Base-by-base conservation (phyloP, 2,797 vertebrate genomes). In the Acanthopagrus latus region DNA sequence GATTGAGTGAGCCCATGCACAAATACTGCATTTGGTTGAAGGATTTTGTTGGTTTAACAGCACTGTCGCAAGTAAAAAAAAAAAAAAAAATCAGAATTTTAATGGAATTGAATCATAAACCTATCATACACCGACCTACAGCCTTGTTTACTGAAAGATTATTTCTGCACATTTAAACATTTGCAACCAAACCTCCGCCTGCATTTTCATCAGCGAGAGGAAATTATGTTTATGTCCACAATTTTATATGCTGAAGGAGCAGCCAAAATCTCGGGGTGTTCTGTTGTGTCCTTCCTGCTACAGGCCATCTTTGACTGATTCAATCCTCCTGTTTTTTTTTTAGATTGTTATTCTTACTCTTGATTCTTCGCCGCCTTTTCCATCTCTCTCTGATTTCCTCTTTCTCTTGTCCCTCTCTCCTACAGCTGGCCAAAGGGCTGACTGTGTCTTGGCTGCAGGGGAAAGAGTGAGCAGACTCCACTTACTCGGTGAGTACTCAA, bases 401-500 rank as follows among this genome's bases (percentile, higher is more conserved):
- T 57, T 8, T 75, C 21, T 59, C 56, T 33, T 57, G 9, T 66
- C 43, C 56, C 23, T 52, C 25, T 59, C 43, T 73, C 29, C 51
- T 33, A 54, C n/a, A 81, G 80, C 82, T 74, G 82, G 71, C 56
- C 74, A 60, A 69, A 64, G 57, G 58, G 62, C 63, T 83, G 76
- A 87, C 82, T 81, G 76, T 78, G 78, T 83, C 63, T 82, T 64
- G 71, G 80, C 84, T 84, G 72, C 20, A 48, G 73, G 79, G 66
- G 68, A 82, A 81, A 65, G 56, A 76, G 71, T 43, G 2, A 77
- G 79, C 81, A 82, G 78, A 79, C 83, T 85, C 80, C 79, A 85
- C 83, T 89, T 85, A 80, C 74, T 80, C 74, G 78, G 86, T 86
- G 89, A 92, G 86, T 85, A 90, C 80, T 93, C 88, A 89, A 83